Evolutionary conservation across 2,113 vertebrate species (phyloP), one percentile per base, ranked within the genome.

Genomic region (Crypturellus undulatus): DNA sequence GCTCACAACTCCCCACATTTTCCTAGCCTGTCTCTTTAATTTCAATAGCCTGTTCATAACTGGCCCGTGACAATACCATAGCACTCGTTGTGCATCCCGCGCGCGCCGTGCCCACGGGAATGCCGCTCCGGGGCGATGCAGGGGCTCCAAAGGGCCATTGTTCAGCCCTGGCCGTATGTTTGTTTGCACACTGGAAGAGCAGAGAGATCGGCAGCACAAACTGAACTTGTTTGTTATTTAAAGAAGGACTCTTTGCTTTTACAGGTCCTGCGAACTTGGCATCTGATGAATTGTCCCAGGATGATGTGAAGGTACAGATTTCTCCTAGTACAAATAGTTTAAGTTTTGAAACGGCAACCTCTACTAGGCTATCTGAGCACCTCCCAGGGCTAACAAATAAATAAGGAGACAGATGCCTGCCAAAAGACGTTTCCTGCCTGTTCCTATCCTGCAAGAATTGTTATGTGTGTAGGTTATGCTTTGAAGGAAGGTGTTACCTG

Each of bases 241-340:
- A 82, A 60, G n/a, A 73, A 92, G 78, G 70, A 84, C 52, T 89
- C 20, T 95, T 92, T n/a, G 34, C 68, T 94, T 82, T 95, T 95
- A 62, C 94, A 97, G 96, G 87, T 89, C 58, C 83, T 81, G 58
- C 69, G 93, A 83, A 89, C 45, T 69, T 68, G 38, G 73, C 47
- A 47, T 86, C 83, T 73, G 79, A 71, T 2, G 34, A 87, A 38
- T 79, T 93, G 34, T 70, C 43, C 8, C 63, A 43, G 14, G 93
- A 97, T 34, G 40, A 96, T 79, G 38, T 0, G 0, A 97, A 97
- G 98, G 98, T 98, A 97, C 65, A 65, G n/a, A 73, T 92, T 96
- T 84, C 42, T 90, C 25, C 63, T 91, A 93, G 60, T 63, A 87
- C 14, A 38, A 65, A 45, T 64, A 67, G 10, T 79, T 67, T 65